These are phyloP conservation scores for Anguilla rostrata DNA, from an alignment of 2,113 vertebrate genomes.

Conservation along the genomic window DNA sequence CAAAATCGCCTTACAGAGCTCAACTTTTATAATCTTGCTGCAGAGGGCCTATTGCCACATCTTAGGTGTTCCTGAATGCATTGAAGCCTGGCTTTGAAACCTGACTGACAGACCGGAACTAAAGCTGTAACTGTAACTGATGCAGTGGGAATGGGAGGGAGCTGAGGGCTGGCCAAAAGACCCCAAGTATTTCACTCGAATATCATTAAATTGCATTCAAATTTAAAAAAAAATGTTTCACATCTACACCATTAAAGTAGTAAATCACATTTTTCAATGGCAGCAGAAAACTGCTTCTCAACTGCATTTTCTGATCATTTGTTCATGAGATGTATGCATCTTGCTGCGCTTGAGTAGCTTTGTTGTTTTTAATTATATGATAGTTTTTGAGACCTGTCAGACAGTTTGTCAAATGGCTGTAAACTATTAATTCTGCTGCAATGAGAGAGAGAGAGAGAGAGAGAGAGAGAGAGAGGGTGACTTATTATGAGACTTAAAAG, in stretches of 20 bases:
- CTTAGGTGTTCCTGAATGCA: background rate
- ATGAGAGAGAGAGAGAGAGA: constrained; percentile 3
- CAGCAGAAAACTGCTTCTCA: background rate
- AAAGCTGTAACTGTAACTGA: constrained; percentile 18
- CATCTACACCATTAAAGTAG: background rate
- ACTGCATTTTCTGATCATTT: background rate
- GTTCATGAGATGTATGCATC: background rate
- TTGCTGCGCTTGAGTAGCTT: background rate
- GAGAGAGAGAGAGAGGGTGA: constrained; percentile 1
- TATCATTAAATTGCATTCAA: background rate
- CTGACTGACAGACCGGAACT: constrained; percentile 21
- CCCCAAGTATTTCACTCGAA: background rate
- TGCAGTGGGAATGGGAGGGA: background rate
- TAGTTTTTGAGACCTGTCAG: constrained; percentile 25
- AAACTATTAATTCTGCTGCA: constrained; percentile 36
- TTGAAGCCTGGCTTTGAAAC: background rate
- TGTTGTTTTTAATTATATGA: background rate
- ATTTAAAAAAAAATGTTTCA: background rate
- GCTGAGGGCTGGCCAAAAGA: background rate
- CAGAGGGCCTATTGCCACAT: constrained; percentile 6
- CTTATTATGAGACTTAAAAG: too few species aligned
- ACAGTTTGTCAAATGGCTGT: constrained; percentile 52
- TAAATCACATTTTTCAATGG: background rate
- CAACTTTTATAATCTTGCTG: constrained; percentile 22
- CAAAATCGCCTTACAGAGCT: constrained; percentile 6